Evolutionary conservation across 92 coral and sea anemone species (phyloP).

Genomic region (Parazoanthus darwini): DNA sequence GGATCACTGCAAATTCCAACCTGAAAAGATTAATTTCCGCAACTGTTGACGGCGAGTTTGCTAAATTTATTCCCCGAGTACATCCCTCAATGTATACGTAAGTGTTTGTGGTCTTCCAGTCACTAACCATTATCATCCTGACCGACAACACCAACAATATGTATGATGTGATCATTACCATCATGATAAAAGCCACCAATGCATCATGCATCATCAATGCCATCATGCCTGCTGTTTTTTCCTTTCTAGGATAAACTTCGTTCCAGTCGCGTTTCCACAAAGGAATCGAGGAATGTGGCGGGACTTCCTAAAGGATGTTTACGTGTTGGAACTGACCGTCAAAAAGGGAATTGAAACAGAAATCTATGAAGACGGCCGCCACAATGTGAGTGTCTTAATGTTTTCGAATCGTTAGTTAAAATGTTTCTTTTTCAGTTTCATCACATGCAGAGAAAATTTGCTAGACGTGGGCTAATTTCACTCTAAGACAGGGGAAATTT

Average conservation of each 20-base stretch:
- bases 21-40: constrained; percentile 39
- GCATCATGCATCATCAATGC: too few relatives aligned
- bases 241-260: constrained; percentile 59
- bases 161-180: too few relatives aligned
- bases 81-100: constrained; percentile 58
- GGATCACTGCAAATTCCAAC: constrained; percentile 41
- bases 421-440: neutral
- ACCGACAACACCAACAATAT: too few relatives aligned
- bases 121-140: too few relatives aligned
- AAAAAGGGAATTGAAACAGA: constrained; percentile 63
- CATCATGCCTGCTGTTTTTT: neutral
- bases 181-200: too few relatives aligned
- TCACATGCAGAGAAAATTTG: neutral
- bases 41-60: constrained; percentile 52
- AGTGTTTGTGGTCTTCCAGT: neutral
- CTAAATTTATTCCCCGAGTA: constrained; percentile 63
- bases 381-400: constrained; percentile 45
- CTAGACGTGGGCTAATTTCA: neutral
- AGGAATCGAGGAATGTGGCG: constrained; percentile 14
- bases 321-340: constrained; percentile 67
- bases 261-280: constrained; percentile 49
- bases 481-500: too few relatives aligned
- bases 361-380: constrained; percentile 67
- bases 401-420: neutral
- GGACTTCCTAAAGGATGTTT: constrained; percentile 6